Percentiles rank a stretch among this genome's conserved stretches.
phyloP scores from a whole-genome alignment of 2,113 vertebrate genomes.

The Penelope pileata region DNA sequence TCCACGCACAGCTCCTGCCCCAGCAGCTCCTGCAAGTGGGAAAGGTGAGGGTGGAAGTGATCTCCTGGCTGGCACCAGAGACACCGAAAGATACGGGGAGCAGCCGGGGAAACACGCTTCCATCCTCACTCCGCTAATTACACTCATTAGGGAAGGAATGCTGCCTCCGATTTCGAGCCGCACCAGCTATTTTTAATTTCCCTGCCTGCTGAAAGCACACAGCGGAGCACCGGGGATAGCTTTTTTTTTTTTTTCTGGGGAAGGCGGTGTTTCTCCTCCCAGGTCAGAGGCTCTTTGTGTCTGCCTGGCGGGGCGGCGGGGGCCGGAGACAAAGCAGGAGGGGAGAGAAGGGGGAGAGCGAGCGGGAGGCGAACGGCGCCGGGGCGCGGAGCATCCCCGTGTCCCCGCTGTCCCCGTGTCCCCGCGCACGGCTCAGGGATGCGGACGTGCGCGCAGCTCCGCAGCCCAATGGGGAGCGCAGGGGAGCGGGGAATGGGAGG shows the following conservation, averaged over 20 bases:
- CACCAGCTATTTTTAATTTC: constrained; percentile 20
- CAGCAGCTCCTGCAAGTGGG: not conserved
- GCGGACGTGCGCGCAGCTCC: not conserved
- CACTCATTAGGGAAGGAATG: constrained; percentile 3
- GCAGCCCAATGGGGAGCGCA: not conserved
- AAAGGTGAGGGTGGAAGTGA: not conserved
- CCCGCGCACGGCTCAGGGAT: not conserved
- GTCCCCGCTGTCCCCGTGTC: too few relatives aligned
- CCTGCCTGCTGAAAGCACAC: not conserved
- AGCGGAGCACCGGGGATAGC: not conserved
- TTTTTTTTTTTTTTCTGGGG: not conserved
- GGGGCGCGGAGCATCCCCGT: not conserved
- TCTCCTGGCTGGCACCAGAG: not conserved
- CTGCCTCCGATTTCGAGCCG: not conserved
- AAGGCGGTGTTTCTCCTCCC: constrained; percentile 8
- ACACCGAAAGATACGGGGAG: not conserved
- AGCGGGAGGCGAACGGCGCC: not conserved
- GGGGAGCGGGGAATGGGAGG: not conserved
- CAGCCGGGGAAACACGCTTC: not conserved
- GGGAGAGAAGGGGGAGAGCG: not conserved
- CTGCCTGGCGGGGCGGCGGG: constrained; percentile 57
- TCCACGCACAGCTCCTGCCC: not conserved
- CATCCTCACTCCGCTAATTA: constrained; percentile 13
- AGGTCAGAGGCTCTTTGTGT: constrained; percentile 56
- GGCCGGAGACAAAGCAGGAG: constrained; percentile 55